Evolutionary conservation across 2,113 vertebrate genomes (phyloP).

Genomic region (Gadus chalcogrammus): DNA sequence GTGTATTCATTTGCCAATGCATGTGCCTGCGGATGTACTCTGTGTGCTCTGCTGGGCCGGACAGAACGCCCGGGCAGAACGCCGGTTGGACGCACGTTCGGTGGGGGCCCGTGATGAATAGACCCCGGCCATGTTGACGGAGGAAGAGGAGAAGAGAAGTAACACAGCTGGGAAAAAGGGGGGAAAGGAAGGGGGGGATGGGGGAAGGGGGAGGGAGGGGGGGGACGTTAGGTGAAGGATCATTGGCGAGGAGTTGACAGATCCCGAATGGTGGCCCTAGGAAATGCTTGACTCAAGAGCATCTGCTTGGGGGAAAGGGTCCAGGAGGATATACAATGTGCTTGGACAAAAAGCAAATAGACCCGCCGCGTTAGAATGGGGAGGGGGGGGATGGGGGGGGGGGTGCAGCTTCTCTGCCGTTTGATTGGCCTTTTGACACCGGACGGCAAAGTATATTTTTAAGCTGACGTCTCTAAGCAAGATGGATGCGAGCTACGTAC

Average conservation of each 20-base stretch:
- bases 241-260: conserved; percentile 49
- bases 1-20: too few relatives aligned
- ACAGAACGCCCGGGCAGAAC: not conserved
- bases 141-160: conserved; percentile 28
- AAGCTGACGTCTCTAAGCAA: conserved; percentile 7
- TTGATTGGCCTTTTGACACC: conserved; percentile 24
- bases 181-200: conserved; percentile 13
- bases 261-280: conserved; percentile 48
- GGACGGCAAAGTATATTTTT: conserved; percentile 36
- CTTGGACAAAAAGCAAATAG: conserved; percentile 5
- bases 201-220: conserved; percentile 5
- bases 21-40: conserved; percentile 14
- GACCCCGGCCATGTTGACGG: conserved; percentile 37
- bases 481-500: not conserved
- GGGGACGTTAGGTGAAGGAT: conserved; percentile 37
- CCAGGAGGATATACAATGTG: conserved; percentile 34
- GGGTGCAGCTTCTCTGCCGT: conserved; percentile 2
- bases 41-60: not conserved
- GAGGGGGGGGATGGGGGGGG: conserved; percentile 14
- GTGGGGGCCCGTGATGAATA: conserved; percentile 34
- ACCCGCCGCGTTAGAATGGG: not conserved
- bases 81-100: not conserved
- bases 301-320: conserved; percentile 43
- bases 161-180: conserved; percentile 40
- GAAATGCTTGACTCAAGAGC: conserved; percentile 46